Base-by-base conservation (phyloP, 2,113 vertebrate species). In the Gallinago undulata region DNA sequence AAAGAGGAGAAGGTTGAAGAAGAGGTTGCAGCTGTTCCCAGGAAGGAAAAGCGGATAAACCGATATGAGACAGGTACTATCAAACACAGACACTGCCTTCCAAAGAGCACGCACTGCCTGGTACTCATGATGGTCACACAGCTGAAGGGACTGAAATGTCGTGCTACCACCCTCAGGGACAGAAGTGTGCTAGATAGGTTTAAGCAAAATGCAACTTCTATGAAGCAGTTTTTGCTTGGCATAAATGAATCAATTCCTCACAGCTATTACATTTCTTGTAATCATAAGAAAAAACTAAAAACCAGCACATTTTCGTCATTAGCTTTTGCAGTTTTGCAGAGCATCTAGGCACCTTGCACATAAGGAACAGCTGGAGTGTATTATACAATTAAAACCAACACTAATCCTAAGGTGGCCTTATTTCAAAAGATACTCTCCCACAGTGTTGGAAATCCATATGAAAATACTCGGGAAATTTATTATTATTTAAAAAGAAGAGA, bases 51-150 rank as follows among this genome's bases (percentile, higher is more conserved):
- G 31, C 27, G 35, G 53, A 81, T 45, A 83, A 93, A 88, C 4
- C 23, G 19, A 6, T 5, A 16, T 30, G 80, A 70, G 10, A 15
- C 1, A 10, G 35, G 25, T 51, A 50, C 57, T 27, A 39, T 3
- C 39, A 84, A 7, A 25, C 30, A 39, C 19, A 62, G 60, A 30
- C 39, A 41, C 50, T 31, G 35, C 31, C 31, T 77, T 67, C n/a
- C 41, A 66, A 48, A 66, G 41, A 60, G 69, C 3, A 7, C 7
- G 13, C 18, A 25, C 11, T 43, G 74, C 78, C 59, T 23, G 11
- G 35, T 3, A 45, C 0, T 37, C 63, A 41, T 56, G 41, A 37
- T 14, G n/a, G n/a, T 13, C 37, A 31, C 3, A 37, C 0, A 79
- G 41, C 8, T 15, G 33, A 76, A 85, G 45, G 27, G 84, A 55